These are phyloP conservation scores for Mionectes macconnelli DNA, from an alignment of 2,113 vertebrate genomes.

Conservation along the genomic window DNA sequence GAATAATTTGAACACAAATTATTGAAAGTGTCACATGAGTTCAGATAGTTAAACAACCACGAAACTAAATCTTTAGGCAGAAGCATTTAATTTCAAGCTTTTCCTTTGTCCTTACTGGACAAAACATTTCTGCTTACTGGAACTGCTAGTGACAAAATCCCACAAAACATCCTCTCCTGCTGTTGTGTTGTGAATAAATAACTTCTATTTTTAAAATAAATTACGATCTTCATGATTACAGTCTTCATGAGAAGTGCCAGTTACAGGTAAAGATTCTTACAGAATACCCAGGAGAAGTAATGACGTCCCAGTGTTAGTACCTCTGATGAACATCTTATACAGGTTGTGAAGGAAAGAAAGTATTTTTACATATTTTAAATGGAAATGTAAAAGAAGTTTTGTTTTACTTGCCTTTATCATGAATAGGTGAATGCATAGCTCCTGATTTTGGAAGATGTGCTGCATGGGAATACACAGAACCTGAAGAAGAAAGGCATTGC, in stretches of 20 bases:
- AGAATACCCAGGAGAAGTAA: not conserved
- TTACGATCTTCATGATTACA: not conserved
- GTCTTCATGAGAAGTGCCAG: not conserved
- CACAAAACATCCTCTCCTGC: not conserved
- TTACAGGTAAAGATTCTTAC: not conserved
- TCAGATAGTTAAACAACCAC: not conserved
- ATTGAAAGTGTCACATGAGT: not conserved
- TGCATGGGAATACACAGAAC: not conserved
- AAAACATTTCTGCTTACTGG: not conserved
- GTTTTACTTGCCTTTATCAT: not conserved
- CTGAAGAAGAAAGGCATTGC: not conserved
- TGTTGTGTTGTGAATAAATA: not conserved
- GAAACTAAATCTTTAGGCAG: not conserved
- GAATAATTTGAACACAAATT: not conserved
- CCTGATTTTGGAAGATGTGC: not conserved
- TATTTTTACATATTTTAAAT: not conserved
- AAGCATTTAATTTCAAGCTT: not conserved
- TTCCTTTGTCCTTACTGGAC: not conserved
- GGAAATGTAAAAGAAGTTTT: not conserved
- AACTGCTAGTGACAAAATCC: not conserved
- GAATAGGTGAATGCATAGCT: not conserved
- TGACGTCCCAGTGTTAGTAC: not conserved
- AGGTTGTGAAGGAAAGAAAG: not conserved
- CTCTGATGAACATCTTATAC: not conserved
- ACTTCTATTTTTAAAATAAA: not conserved